Percentiles rank a stretch among this genome's conserved stretches.
Conservation (phyloP, 1,140 invertebrate genomes). For the Conopomorpha cramerella region DNA sequence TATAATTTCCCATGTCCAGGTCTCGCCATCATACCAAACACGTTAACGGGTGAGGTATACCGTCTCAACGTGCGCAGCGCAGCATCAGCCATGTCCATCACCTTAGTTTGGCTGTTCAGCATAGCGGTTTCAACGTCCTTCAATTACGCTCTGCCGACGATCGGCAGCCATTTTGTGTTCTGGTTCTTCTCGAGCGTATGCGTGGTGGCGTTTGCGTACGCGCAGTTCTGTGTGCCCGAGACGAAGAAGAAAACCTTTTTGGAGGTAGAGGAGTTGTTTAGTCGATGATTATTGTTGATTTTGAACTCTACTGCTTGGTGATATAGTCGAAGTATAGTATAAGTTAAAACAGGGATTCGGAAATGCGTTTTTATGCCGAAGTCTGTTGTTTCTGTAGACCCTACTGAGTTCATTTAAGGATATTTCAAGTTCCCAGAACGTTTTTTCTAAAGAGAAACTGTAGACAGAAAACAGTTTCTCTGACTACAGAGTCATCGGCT, state of each 20-base stretch:
- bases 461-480: no score
- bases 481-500: no score
- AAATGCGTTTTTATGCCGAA: no score
- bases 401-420: no score
- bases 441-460: no score
- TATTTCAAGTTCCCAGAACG: no score
- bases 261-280: slow-evolving; percentile 7
- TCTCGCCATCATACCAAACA: slow-evolving; percentile 18
- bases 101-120: slow-evolving; percentile 9
- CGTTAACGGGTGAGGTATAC: slow-evolving; percentile 20
- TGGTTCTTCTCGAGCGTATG: slow-evolving; percentile 14
- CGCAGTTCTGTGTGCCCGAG: slow-evolving; percentile 7
- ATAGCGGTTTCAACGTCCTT: slow-evolving; percentile 15
- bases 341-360: no score
- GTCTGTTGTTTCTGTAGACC: no score
- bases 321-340: no score
- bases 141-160: slow-evolving; percentile 5
- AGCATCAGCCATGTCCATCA: slow-evolving; percentile 9
- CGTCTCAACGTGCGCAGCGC: slow-evolving; percentile 15
- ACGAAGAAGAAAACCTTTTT: slow-evolving; percentile 8
- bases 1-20: no score
- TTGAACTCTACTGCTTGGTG: no score
- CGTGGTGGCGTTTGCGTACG: slow-evolving; percentile 5
- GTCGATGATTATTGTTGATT: slow-evolving; percentile 8
- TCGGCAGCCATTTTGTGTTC: slow-evolving; percentile 11